These are phyloP conservation scores for Leptobrachium ailaonicum DNA, from an alignment of 2,113 vertebrate genomes.

Conservation along the genomic window DNA sequence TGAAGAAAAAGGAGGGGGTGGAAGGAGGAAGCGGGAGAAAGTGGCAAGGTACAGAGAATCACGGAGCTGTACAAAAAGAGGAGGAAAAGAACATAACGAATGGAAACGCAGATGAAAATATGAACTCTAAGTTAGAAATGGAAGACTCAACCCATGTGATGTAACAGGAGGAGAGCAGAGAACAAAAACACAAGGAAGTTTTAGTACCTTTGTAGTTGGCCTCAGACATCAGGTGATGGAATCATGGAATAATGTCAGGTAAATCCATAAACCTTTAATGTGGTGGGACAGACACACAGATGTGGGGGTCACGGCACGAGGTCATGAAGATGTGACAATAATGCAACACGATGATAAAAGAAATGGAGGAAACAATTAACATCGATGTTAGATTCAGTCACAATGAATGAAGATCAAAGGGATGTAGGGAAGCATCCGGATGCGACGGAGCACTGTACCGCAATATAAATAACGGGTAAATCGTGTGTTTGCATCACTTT, in stretches of 20 bases:
- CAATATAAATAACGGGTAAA: too few species aligned
- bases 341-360: slow-evolving; percentile 12
- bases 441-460: too few species aligned
- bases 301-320: slow-evolving; percentile 30
- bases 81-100: background rate
- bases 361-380: background rate
- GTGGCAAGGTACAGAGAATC: background rate
- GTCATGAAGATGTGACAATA: slow-evolving; percentile 19
- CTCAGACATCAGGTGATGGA: slow-evolving; percentile 42
- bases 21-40: background rate
- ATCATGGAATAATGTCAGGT: slow-evolving; percentile 45
- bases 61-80: background rate
- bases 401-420: background rate
- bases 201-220: slow-evolving; percentile 34
- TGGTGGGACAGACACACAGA: slow-evolving; percentile 39
- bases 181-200: background rate
- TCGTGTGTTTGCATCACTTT: background rate
- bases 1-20: slow-evolving; percentile 9
- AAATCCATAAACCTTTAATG: slow-evolving; percentile 41
- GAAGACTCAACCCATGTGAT: background rate
- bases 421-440: too few species aligned
- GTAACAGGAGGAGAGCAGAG: background rate
- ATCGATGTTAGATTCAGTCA: background rate
- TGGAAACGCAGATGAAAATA: background rate
- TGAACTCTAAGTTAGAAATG: background rate